These are phyloP conservation scores for Disparrhopalites patrizii DNA, from an alignment of 2,888 invertebrate genomes.

Conservation along the genomic window DNA sequence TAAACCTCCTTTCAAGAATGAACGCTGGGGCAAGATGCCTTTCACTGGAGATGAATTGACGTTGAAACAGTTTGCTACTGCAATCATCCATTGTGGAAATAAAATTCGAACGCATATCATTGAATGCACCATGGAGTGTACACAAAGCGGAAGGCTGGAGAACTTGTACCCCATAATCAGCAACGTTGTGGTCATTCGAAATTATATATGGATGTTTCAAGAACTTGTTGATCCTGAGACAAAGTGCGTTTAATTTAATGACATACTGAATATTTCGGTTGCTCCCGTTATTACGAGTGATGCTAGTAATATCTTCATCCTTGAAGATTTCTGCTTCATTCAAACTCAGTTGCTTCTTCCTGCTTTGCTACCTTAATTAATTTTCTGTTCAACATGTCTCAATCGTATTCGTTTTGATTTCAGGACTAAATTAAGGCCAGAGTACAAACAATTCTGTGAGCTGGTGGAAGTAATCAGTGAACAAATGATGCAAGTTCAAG, in stretches of 20 bases:
- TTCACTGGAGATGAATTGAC: conserved; percentile 47
- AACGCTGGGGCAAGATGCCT: conserved; percentile 46
- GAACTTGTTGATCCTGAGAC: conserved; percentile 46
- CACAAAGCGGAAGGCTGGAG: conserved; percentile 44
- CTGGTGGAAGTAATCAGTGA: conserved; percentile 80
- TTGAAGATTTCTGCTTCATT: no score
- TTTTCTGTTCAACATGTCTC: neutral
- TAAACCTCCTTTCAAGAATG: conserved; percentile 37
- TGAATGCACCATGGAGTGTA: conserved; percentile 45
- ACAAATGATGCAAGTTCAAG: conserved; percentile 73
- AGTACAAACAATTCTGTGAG: conserved; percentile 45
- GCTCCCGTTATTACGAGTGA: no score
- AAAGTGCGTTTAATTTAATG: conserved; percentile 44
- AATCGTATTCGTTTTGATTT: neutral
- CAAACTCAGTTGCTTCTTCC: no score
- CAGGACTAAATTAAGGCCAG: conserved; percentile 44
- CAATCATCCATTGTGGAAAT: conserved; percentile 38
- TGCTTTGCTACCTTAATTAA: neutral
- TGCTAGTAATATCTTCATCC: no score
- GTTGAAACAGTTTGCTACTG: conserved; percentile 46
- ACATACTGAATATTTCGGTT: no score
- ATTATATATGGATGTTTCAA: conserved; percentile 47
- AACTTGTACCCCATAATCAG: conserved; percentile 47
- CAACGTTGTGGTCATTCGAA: conserved; percentile 46
- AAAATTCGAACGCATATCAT: conserved; percentile 46